Conservation (phyloP, 2,888 invertebrate genomes). For the Andrena trimmerana region DNA sequence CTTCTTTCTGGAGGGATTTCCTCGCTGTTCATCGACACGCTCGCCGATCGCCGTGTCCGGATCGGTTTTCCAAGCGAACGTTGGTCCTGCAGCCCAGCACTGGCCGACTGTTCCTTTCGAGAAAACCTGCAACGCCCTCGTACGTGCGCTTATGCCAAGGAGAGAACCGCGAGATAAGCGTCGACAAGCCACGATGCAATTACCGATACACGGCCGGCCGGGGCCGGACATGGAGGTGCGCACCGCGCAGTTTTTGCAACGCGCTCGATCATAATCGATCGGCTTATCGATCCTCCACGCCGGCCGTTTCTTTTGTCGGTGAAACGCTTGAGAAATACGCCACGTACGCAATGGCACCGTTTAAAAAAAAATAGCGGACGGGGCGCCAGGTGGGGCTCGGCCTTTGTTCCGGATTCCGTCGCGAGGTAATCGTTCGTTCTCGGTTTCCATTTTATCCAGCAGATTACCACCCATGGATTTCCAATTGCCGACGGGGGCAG, state of each 20-base stretch:
- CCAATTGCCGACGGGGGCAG: neutral
- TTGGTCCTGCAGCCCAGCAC: constrained; percentile 44
- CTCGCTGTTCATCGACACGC: constrained; percentile 18
- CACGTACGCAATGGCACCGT: constrained; percentile 32
- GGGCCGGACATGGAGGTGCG: constrained; percentile 41
- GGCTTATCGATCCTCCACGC: constrained; percentile 75
- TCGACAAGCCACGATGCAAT: constrained; percentile 80
- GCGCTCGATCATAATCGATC: constrained; percentile 77
- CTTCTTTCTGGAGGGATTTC: constrained; percentile 46
- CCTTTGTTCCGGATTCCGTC: constrained; percentile 58
- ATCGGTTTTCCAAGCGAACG: constrained; percentile 60
- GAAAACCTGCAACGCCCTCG: constrained; percentile 68
- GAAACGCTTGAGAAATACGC: constrained; percentile 59
- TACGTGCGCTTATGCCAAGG: constrained; percentile 77
- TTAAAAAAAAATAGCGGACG: constrained; percentile 18
- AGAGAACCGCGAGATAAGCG: constrained; percentile 78
- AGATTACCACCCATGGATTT: neutral
- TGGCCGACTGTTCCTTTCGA: constrained; percentile 62
- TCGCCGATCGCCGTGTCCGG: constrained; percentile 42
- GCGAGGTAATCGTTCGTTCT: constrained; percentile 32
- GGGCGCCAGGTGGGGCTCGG: constrained; percentile 39
- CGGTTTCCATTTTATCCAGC: constrained; percentile 2
- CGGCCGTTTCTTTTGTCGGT: constrained; percentile 60
- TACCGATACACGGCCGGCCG: constrained; percentile 74
- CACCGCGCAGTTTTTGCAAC: constrained; percentile 61